phyloP scores from a whole-genome alignment of 2,113 vertebrate species.

The Pitta sordida region DNA sequence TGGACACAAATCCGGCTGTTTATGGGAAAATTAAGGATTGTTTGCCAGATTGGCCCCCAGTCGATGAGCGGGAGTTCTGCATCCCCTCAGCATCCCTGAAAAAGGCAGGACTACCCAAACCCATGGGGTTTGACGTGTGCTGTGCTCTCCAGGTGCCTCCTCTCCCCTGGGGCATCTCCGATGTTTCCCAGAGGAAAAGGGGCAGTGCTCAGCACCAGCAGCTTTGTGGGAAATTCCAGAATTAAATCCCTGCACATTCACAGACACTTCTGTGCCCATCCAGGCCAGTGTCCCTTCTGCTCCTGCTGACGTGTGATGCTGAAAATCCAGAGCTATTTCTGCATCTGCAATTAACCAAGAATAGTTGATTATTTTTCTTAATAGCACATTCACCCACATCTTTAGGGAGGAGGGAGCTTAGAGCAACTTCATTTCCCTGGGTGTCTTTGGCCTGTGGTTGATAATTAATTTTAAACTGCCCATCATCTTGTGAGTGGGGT shows the following conservation, averaged over 20 bases:
- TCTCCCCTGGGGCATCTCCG: background rate
- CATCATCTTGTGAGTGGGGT: background rate
- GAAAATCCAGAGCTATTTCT: background rate
- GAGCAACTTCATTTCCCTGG: background rate
- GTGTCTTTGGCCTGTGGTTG: background rate
- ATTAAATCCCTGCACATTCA: background rate
- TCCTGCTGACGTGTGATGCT: background rate
- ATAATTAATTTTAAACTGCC: conserved; percentile 58
- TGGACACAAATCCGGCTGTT: background rate
- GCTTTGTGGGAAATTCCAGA: background rate
- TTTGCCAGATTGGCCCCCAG: background rate
- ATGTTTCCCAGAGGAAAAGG: background rate
- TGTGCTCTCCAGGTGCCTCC: background rate
- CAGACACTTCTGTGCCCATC: background rate
- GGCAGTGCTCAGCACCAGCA: background rate
- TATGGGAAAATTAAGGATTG: background rate
- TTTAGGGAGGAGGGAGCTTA: background rate
- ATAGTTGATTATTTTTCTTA: background rate
- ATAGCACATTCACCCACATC: background rate
- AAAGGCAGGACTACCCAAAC: background rate
- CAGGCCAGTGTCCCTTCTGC: background rate
- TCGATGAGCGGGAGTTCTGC: rapidly evolving
- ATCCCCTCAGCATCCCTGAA: background rate
- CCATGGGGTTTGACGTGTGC: background rate
- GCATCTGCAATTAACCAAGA: background rate